Conservation (phyloP, 2,113 vertebrate species). For the Hiodon tergisus region DNA sequence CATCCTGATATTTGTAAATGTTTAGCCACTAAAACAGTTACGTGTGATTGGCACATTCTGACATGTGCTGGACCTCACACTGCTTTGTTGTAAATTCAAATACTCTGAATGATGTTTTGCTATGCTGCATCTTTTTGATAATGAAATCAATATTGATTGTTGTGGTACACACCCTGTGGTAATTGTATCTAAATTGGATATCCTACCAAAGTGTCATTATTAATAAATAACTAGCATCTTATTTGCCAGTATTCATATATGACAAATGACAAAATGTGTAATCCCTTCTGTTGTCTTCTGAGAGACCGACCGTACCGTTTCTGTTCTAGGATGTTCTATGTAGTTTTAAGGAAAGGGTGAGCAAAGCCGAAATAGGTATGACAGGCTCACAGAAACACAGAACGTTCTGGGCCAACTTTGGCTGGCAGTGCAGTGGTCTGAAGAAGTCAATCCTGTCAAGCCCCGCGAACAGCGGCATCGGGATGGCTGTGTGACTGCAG, state of each 20-base stretch:
- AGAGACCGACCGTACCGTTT: background rate
- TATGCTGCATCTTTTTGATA: background rate
- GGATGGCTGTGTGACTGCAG: background rate
- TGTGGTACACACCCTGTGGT: background rate
- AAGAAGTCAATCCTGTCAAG: background rate
- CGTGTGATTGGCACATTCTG: conserved; percentile 3
- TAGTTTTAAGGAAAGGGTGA: conserved; percentile 4
- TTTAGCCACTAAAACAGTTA: background rate
- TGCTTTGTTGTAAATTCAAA: background rate
- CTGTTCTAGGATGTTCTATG: background rate
- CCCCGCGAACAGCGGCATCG: background rate
- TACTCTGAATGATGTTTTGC: conserved; percentile 1
- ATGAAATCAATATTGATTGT: conserved; percentile 1
- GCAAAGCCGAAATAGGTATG: conserved; percentile 4
- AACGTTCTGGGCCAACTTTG: conserved; percentile 11
- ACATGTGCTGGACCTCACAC: background rate
- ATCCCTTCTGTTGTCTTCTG: conserved; percentile 6
- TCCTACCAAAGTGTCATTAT: conserved; percentile 2
- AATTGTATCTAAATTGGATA: background rate
- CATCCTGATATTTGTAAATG: background rate
- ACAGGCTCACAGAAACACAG: conserved; percentile 8
- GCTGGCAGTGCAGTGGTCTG: conserved; percentile 13
- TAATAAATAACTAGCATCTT: conserved; percentile 13
- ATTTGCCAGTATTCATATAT: background rate
- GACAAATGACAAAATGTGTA: background rate